Percentiles rank a stretch among this genome's conserved stretches.
Conservation (phyloP, 1,140 invertebrate genomes). For the Aphelenchoides besseyi region DNA sequence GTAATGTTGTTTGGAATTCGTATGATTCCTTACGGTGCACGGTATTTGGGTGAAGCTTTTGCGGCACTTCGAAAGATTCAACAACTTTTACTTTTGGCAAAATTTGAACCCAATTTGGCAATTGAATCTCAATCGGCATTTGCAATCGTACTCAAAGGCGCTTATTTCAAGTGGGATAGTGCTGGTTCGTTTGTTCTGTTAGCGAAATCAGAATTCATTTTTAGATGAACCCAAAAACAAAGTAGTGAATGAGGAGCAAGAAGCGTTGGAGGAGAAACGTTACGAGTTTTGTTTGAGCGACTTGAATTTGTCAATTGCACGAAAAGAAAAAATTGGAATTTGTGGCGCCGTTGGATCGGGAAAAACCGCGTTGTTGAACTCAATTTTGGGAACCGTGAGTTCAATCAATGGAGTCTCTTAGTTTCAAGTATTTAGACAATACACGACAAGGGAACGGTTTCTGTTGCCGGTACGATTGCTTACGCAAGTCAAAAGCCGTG, state of each 20-base stretch:
- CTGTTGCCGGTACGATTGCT: conserved; percentile 68
- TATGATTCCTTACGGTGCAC: conserved; percentile 63
- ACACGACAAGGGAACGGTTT: conserved; percentile 65
- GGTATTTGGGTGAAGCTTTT: conserved; percentile 62
- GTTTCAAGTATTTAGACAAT: conserved; percentile 61
- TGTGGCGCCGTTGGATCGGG: conserved; percentile 72
- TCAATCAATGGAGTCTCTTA: conserved; percentile 48
- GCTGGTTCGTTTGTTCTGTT: too few species aligned
- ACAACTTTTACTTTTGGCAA: conserved; percentile 58
- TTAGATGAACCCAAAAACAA: not conserved
- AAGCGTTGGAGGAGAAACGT: not conserved
- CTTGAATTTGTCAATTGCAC: conserved; percentile 39
- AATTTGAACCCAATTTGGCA: conserved; percentile 21
- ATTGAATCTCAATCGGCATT: conserved; percentile 49
- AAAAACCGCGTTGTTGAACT: conserved; percentile 71
- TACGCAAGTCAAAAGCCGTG: conserved; percentile 72
- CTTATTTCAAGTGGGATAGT: conserved; percentile 66
- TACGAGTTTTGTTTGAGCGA: conserved; percentile 36
- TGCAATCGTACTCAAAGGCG: conserved; percentile 67
- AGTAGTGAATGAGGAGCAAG: conserved; percentile 5
- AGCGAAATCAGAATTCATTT: conserved; percentile 49
- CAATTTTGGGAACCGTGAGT: conserved; percentile 68
- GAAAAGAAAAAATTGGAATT: conserved; percentile 70
- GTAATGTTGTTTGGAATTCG: conserved; percentile 64
- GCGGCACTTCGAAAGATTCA: conserved; percentile 64